Evolutionary conservation across 2,797 vertebrate genomes (phyloP).

Genomic region (Lepilemur septentrionalis): DNA sequence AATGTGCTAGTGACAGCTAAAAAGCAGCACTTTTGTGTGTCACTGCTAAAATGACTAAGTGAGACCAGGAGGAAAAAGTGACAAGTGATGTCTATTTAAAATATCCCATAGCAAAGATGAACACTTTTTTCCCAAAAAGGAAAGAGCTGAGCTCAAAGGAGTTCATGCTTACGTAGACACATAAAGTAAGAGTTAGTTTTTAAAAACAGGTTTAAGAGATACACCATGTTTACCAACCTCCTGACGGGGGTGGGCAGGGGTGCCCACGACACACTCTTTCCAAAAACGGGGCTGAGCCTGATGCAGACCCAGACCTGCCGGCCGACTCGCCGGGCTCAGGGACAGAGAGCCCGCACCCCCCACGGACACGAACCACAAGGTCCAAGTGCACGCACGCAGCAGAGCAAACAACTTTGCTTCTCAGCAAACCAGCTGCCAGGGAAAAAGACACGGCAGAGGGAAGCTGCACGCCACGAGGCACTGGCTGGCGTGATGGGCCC

Average conservation of each 20-base stretch:
- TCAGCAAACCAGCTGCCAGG: background rate
- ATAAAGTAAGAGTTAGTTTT: background rate
- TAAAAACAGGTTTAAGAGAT: background rate
- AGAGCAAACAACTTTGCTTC: background rate
- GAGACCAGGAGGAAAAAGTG: conserved; percentile 17
- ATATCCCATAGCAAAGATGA: background rate
- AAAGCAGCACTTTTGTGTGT: background rate
- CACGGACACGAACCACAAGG: background rate
- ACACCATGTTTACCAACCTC: background rate
- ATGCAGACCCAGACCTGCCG: too few species aligned
- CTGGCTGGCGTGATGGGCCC: background rate
- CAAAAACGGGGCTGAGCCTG: background rate
- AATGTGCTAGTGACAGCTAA: background rate
- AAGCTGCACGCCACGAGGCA: background rate
- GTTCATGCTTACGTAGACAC: background rate
- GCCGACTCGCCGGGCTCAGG: background rate
- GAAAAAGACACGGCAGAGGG: background rate
- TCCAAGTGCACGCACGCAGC: background rate
- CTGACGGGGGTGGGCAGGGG: background rate
- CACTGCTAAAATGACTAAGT: background rate
- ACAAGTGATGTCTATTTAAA: background rate
- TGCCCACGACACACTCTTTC: background rate
- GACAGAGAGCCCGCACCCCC: too few species aligned
- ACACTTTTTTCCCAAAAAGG: background rate
- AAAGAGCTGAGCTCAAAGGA: background rate